Percentiles rank a stretch among this genome's conserved stretches.
Conservation (phyloP, 2,888 invertebrate genomes). For the Lagria hirta region DNA sequence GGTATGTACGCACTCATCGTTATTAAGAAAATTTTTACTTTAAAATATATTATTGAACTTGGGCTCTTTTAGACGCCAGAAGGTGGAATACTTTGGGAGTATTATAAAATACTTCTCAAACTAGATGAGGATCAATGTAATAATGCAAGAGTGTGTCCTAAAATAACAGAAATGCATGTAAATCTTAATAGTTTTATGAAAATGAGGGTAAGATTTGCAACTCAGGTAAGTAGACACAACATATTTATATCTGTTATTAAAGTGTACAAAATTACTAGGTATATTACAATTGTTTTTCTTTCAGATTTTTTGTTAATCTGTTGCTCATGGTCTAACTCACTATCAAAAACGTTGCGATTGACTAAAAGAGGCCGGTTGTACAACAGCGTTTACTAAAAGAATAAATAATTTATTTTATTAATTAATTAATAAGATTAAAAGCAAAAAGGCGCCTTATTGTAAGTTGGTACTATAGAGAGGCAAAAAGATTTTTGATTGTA, state of each 20-base stretch:
- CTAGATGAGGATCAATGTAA: no score
- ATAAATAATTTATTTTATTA: constrained; percentile 1
- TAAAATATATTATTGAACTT: neutral
- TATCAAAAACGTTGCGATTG: neutral
- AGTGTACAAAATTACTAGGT: neutral
- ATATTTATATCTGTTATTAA: no score
- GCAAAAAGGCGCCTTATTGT: no score
- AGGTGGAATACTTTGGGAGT: neutral
- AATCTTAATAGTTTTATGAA: constrained; percentile 5
- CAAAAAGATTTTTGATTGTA: no score
- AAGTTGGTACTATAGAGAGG: no score
- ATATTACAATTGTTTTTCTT: neutral
- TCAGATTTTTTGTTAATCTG: neutral
- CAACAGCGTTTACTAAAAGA: neutral
- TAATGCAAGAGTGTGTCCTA: constrained; percentile 5
- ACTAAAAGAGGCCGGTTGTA: neutral
- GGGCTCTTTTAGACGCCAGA: neutral
- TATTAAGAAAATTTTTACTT: neutral
- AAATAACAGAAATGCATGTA: constrained; percentile 6
- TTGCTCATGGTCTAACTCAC: neutral
- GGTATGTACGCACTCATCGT: neutral
- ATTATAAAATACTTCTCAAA: constrained; percentile 2
- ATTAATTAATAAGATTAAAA: no score
- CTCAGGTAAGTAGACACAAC: constrained; percentile 12
- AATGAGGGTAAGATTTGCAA: constrained; percentile 8